Base-by-base conservation (phyloP, 2,797 vertebrate species). In the Sebastes baramenuke region DNA sequence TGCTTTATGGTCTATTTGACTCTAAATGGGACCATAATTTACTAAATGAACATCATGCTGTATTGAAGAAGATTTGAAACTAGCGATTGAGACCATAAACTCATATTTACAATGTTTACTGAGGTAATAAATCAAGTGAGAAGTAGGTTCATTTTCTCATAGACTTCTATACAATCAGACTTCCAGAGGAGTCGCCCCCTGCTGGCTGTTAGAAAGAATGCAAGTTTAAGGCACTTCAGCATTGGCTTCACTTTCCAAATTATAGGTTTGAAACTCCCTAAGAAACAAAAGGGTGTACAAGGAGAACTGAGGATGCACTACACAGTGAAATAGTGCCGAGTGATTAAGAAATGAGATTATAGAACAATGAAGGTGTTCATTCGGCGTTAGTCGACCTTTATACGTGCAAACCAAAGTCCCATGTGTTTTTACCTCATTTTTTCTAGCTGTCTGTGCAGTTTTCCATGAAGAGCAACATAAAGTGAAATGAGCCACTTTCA, bases 401-500 rank as follows among this genome's bases (percentile, higher is more conserved):
- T 13, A n/a, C 27, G 3, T 42, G 24, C 16, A 36, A 36, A 36
- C 36, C 9, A 49, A 18, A 49, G 27, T 49, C 38, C 32, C 1
- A 3, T 11, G 8, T 7, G 8, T 52, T 52, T 30, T 12, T 0
- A 4, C 36, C 16, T 8, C 0, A 16, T 8, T 22, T 34, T 61
- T 5, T 30, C 12, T 22, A 30, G 58, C 13, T 22, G 20, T 27
- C 65, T 77, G 65, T 12, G 59, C 22, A 36, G 16, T 52, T 69
- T 61, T 18, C 42, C 11, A 54, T 22, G 18, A 36, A 22, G 42
- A 54, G 24, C 30, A 77, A 18, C 68, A 74, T 69, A 38, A 76
- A 81, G 72, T 81, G 22, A 73, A 67, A 54, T 46, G 8, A 67
- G 29, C 55, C 56, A 20, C 34, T 46, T 60, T 59, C 3, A 60